Evolutionary conservation across 1,140 invertebrate species (phyloP), one percentile per base, ranked within the genome.

Genomic region (Pseudomyrmex concolor): DNA sequence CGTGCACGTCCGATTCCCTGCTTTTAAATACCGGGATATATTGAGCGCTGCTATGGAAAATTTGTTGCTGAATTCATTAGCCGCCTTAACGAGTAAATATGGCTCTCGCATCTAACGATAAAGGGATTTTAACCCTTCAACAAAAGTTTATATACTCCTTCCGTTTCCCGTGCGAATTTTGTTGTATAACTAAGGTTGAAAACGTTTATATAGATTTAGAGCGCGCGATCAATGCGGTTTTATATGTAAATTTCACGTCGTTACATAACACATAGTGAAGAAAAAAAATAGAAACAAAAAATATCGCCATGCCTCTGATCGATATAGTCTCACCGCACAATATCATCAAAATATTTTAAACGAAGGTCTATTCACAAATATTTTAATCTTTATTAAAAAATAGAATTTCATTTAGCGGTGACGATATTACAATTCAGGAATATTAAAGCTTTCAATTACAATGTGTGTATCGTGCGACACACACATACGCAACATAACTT

Each of bases 31-130:
- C 34, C 19, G 8, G 34, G 64, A 59, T 57, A 67, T 34, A 34
- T 34, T 25, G 51, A 45, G 64, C 68, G 51, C n/a, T 51, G 13
- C 17, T 45, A 68, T 10, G 63, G 64, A 70, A 78, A 78, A 78
- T 78, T 78, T 68, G 64, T 78, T 70, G 55, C 76, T 57, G 64
- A 78, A 78, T 78, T 78, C 51, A 78, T 78, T 77, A 77, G 62
- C 25, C 9, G 19, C 15, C 12, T 54, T 78, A 78, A 78, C 43
- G 76, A 78, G 43, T 15, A 78, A 78, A 78, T 78, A 57, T 78
- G 34, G 64, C 34, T 78, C 7, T 57, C 63, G 51, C 15, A 78
- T 57, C 13, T 70, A 48, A 78, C 17, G 34, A 57, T 54, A 25
- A 48, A 57, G 19, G 19, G 17, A 48, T 45, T 55, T 34, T 55